Evolutionary conservation across 2,797 vertebrate species (phyloP).

Genomic region (Podargus strigoides): DNA sequence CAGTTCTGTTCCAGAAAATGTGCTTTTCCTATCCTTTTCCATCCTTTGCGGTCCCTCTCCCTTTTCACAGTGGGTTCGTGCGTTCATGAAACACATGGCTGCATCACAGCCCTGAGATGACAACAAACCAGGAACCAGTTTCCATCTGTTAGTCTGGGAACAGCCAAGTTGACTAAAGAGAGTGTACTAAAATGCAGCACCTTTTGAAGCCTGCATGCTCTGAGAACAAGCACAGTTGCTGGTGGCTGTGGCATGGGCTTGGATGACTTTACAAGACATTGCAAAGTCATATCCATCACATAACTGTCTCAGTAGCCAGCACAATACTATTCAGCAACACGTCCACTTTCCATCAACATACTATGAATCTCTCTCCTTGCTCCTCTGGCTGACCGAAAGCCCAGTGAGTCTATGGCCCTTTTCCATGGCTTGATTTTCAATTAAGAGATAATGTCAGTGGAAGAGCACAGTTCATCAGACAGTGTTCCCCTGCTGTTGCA

Average conservation of each 20-base stretch:
- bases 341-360: neutral
- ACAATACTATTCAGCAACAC: neutral
- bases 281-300: neutral
- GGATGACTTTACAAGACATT: neutral
- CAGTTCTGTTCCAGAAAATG: neutral
- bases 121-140: neutral
- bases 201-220: neutral
- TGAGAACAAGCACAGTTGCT: neutral
- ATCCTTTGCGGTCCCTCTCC: neutral
- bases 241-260: neutral
- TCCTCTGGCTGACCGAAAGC: neutral
- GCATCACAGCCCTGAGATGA: no score
- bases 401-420: neutral
- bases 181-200: accelerated
- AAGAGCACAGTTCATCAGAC: slow-evolving; percentile 11
- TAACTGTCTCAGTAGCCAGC: neutral
- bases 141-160: neutral
- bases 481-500: neutral
- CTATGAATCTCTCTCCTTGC: neutral
- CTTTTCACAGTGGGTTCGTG: neutral
- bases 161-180: neutral
- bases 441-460: slow-evolving; percentile 32
- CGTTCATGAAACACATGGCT: accelerated
- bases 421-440: slow-evolving; percentile 41
- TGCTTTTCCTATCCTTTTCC: neutral